phyloP scores from a whole-genome alignment of 2,113 vertebrate species.

The Camelus dromedarius region DNA sequence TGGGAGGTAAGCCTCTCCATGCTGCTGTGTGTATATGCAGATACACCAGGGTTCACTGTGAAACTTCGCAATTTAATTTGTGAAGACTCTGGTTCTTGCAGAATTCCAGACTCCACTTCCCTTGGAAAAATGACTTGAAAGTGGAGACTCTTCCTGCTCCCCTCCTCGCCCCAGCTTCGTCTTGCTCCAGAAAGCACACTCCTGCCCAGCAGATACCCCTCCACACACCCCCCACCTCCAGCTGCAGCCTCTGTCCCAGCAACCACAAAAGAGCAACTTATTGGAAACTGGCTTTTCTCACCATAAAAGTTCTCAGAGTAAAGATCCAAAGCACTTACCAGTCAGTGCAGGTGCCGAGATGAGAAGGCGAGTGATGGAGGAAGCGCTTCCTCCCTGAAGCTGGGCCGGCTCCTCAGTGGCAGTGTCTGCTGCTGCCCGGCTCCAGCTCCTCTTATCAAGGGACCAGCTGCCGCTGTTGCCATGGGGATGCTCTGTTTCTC shows the following conservation, averaged over 20 bases:
- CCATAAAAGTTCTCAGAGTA: conserved; percentile 29
- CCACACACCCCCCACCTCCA: background rate
- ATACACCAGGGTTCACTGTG: background rate
- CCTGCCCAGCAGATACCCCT: too few relatives aligned
- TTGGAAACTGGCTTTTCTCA: background rate
- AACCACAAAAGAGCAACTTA: conserved; percentile 20
- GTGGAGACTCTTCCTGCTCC: background rate
- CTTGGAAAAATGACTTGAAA: background rate
- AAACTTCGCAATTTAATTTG: background rate
- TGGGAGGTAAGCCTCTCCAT: background rate
- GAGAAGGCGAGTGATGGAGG: background rate
- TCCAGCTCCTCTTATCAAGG: conserved; percentile 84
- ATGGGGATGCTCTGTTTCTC: conserved; percentile 81
- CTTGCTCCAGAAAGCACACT: background rate
- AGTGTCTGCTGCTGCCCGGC: conserved; percentile 44
- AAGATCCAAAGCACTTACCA: conserved; percentile 83
- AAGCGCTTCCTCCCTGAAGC: background rate
- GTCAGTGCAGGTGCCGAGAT: background rate
- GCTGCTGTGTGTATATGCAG: background rate
- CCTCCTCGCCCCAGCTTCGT: background rate
- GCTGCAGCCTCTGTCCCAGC: background rate
- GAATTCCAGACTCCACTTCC: background rate
- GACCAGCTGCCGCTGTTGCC: conserved; percentile 78
- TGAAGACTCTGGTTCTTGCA: background rate
- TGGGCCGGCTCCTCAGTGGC: conserved; percentile 54